A percentile compares a stretch with the other conserved stretches of the same genome.
phyloP scores from a whole-genome alignment of 2,888 invertebrate species.

The Cheilosia vulpina region DNA sequence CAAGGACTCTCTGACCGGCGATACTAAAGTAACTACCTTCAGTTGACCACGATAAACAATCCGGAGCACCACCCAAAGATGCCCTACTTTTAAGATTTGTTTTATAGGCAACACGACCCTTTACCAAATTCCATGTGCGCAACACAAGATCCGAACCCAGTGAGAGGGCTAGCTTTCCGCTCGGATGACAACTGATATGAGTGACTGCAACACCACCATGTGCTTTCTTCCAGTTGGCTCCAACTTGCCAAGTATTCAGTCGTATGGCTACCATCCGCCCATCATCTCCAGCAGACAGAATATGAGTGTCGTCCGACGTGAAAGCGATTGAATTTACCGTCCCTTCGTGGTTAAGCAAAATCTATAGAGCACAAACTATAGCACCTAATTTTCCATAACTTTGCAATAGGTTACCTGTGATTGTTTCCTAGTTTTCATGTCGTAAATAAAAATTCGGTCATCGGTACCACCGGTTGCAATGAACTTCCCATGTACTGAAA shows the following conservation, averaged over 20 bases:
- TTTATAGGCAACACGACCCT: slow-evolving; percentile 94
- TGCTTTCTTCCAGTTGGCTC: slow-evolving; percentile 92
- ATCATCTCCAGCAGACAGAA: slow-evolving; percentile 93
- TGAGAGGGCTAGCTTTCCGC: slow-evolving; percentile 94
- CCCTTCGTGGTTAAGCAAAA: slow-evolving; percentile 91
- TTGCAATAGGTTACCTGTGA: slow-evolving; percentile 85
- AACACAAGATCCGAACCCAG: slow-evolving; percentile 93
- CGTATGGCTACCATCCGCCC: slow-evolving; percentile 92
- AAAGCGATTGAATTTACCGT: slow-evolving; percentile 92
- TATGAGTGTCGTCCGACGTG: slow-evolving; percentile 89
- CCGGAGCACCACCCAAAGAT: slow-evolving; percentile 80
- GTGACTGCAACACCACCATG: slow-evolving; percentile 92
- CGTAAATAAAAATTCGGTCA: slow-evolving; percentile 93
- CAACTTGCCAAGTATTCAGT: slow-evolving; percentile 93
- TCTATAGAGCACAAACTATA: slow-evolving; percentile 62
- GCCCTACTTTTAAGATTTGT: slow-evolving; percentile 92
- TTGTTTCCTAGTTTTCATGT: slow-evolving; percentile 91
- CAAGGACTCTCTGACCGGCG: slow-evolving; percentile 88
- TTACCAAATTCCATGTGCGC: slow-evolving; percentile 96
- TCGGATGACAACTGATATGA: slow-evolving; percentile 92
- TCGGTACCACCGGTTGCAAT: slow-evolving; percentile 95
- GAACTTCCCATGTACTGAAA: slow-evolving; percentile 88
- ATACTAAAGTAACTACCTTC: slow-evolving; percentile 91
- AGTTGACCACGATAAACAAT: slow-evolving; percentile 89
- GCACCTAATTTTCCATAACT: not conserved